A percentile compares a stretch with the other conserved stretches of the same genome.
phyloP scores from a whole-genome alignment of 2,797 vertebrate species.

The Hybognathus amarus region DNA sequence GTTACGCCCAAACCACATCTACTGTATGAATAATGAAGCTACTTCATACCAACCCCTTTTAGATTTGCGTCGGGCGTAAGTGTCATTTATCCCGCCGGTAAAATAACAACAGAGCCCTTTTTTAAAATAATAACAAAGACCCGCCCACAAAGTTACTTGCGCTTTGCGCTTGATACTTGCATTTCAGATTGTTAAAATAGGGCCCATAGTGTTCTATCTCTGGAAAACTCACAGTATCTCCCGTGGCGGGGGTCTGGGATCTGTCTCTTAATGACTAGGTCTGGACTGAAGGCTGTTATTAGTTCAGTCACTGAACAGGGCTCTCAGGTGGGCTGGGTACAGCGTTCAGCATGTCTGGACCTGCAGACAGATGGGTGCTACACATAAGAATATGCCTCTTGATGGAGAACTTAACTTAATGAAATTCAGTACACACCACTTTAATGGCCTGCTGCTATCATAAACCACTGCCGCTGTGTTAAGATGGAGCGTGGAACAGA shows the following conservation, averaged over 20 bases:
- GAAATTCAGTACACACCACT: slow-evolving; percentile 45
- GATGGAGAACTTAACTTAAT: slow-evolving; percentile 45
- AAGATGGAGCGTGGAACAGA: slow-evolving; percentile 20
- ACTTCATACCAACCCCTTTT: too few relatives aligned
- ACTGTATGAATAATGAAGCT: too few relatives aligned
- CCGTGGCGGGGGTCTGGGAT: not conserved
- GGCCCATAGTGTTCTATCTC: not conserved
- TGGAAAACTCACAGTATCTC: not conserved
- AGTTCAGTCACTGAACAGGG: slow-evolving; percentile 16
- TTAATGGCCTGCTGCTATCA: slow-evolving; percentile 32
- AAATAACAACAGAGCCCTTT: too few relatives aligned
- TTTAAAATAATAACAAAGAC: too few relatives aligned
- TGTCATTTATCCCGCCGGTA: too few relatives aligned
- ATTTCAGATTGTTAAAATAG: too few relatives aligned
- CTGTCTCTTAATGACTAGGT: slow-evolving; percentile 38
- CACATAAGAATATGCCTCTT: slow-evolving; percentile 40
- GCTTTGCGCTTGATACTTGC: too few relatives aligned
- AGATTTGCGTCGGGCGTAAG: too few relatives aligned
- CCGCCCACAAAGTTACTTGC: too few relatives aligned
- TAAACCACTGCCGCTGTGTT: slow-evolving; percentile 26
- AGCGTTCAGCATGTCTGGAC: slow-evolving; percentile 25
- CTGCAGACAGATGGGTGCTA: slow-evolving; percentile 44
- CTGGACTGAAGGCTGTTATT: slow-evolving; percentile 22
- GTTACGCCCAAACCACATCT: too few relatives aligned
- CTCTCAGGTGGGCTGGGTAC: slow-evolving; percentile 21